These are phyloP conservation scores for Drosophila neutralis DNA, from an alignment of 2,888 invertebrate species.

Conservation along the genomic window DNA sequence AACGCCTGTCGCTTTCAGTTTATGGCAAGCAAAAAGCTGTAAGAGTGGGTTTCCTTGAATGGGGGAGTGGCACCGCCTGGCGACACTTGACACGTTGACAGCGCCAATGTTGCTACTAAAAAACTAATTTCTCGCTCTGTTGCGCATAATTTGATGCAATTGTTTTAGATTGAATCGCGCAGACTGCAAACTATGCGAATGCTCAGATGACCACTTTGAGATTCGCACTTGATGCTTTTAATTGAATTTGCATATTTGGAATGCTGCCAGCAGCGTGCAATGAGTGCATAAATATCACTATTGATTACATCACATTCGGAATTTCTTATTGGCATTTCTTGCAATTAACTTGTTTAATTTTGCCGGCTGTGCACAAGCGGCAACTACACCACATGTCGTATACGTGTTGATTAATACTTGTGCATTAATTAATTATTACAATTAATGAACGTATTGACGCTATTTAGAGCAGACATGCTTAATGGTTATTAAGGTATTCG, in stretches of 20 bases:
- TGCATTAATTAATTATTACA: slow-evolving; percentile 20
- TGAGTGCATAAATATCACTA: background rate
- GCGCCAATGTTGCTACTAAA: slow-evolving; percentile 59
- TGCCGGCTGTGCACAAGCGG: slow-evolving; percentile 15
- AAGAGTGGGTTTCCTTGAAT: background rate
- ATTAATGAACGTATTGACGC: slow-evolving; percentile 9
- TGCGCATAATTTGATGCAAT: slow-evolving; percentile 77
- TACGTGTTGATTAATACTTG: slow-evolving; percentile 6
- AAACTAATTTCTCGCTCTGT: slow-evolving; percentile 75
- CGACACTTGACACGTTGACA: slow-evolving; percentile 52
- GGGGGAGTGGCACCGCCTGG: background rate
- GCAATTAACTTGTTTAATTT: slow-evolving; percentile 34
- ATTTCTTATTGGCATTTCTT: slow-evolving; percentile 21
- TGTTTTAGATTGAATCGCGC: slow-evolving; percentile 62
- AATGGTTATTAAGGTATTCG: background rate
- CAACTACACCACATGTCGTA: slow-evolving; percentile 25
- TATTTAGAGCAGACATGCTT: background rate
- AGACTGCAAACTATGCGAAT: slow-evolving; percentile 8
- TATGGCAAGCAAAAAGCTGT: slow-evolving; percentile 11
- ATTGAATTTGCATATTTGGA: slow-evolving; percentile 34
- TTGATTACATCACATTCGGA: slow-evolving; percentile 17
- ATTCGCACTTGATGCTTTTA: background rate
- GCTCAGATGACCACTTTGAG: slow-evolving; percentile 1
- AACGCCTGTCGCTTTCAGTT: slow-evolving; percentile 24
- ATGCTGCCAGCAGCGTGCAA: background rate